A percentile compares a stretch with the other conserved stretches of the same genome.
These are phyloP conservation scores for Sarcophaga peregrina DNA, from an alignment of 1,140 invertebrate species.

Conservation along the genomic window DNA sequence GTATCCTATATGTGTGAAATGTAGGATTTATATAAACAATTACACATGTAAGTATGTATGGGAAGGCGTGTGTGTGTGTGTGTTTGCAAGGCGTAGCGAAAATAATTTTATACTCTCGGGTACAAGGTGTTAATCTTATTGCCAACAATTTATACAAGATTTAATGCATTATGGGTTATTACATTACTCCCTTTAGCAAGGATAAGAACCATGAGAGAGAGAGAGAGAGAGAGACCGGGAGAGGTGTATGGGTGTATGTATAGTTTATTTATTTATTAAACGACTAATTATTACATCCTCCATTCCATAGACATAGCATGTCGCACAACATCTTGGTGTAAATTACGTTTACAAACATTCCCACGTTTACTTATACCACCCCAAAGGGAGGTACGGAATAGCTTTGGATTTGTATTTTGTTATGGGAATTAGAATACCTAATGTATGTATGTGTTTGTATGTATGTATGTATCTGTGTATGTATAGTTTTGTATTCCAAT, in stretches of 20 bases:
- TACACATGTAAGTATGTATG: background rate
- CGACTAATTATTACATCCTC: background rate
- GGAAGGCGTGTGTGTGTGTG: background rate
- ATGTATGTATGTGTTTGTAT: background rate
- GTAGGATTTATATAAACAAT: no score
- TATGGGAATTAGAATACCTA: background rate
- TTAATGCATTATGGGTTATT: background rate
- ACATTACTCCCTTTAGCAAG: background rate
- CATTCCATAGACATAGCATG: no score
- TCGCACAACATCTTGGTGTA: no score
- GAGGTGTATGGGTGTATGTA: background rate
- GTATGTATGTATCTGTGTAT: background rate
- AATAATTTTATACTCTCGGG: background rate
- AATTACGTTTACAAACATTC: no score
- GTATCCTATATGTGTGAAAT: no score
- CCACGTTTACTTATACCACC: no score
- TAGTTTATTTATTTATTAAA: background rate
- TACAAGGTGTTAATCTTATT: conserved; percentile 15
- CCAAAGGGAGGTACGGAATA: no score
- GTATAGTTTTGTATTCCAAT: background rate
- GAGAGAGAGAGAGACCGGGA: no score
- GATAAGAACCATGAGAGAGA: no score
- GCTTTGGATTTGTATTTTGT: background rate
- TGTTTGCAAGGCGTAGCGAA: background rate
- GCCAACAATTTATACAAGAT: background rate